Evolutionary conservation across 2,113 vertebrate species (phyloP).

Genomic region (Neogobius melanostomus): DNA sequence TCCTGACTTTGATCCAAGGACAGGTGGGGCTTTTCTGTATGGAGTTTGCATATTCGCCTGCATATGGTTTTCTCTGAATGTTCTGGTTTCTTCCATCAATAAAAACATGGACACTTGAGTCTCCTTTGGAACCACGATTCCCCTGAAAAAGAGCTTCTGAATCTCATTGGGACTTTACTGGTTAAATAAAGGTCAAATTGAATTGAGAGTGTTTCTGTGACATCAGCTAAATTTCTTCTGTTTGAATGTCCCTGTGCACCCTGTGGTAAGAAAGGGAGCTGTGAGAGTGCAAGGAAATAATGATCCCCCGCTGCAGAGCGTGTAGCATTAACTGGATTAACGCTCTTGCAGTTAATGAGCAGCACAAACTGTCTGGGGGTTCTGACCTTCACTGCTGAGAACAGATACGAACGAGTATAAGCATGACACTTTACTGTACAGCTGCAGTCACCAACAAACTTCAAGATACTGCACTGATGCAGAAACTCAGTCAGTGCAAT

Average conservation of each 20-base stretch:
- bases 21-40: no score
- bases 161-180: no score
- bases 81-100: no score
- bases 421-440: slow-evolving; percentile 8
- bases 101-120: no score
- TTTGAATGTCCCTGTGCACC: background rate
- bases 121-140: no score
- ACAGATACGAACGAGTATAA: slow-evolving; percentile 11
- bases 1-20: no score
- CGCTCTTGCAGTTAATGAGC: slow-evolving; percentile 34
- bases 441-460: background rate
- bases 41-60: no score
- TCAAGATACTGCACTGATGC: no score
- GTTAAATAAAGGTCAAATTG: background rate
- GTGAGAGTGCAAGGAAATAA: slow-evolving; percentile 11
- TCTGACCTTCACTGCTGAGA: slow-evolving; percentile 37
- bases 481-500: no score
- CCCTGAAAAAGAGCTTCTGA: no score
- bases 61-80: background rate
- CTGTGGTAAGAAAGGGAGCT: background rate
- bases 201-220: background rate
- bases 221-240: background rate
- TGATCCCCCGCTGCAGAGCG: slow-evolving; percentile 24
- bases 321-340: slow-evolving; percentile 45
- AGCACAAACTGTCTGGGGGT: slow-evolving; percentile 20